A percentile compares a stretch with the other conserved stretches of the same genome.
These are phyloP conservation scores for Dendrophyllia cribrosa DNA, from an alignment of 64 coral and sea anemone genomes.

Conservation along the genomic window DNA sequence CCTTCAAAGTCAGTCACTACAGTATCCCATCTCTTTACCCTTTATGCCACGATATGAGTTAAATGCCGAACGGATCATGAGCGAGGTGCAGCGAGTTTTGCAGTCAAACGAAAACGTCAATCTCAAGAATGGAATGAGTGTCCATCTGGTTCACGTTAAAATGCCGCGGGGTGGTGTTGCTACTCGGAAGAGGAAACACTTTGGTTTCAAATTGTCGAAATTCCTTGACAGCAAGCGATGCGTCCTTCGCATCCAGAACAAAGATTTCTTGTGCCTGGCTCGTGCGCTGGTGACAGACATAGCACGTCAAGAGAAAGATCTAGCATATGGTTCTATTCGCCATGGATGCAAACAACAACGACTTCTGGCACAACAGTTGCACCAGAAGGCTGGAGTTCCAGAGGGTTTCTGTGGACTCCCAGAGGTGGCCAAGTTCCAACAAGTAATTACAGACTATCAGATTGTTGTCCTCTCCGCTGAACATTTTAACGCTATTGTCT, in stretches of 20 bases:
- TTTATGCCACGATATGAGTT: too few relatives aligned
- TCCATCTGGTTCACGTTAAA: slow-evolving; percentile 50
- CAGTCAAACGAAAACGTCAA: slow-evolving; percentile 28
- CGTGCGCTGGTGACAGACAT: slow-evolving; percentile 38
- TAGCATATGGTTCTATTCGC: not conserved
- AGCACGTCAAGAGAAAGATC: slow-evolving; percentile 8
- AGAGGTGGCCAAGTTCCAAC: slow-evolving; percentile 50
- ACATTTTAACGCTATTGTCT: slow-evolving; percentile 33
- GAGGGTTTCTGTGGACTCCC: slow-evolving; percentile 28
- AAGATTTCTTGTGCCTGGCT: slow-evolving; percentile 29
- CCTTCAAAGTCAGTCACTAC: too few relatives aligned
- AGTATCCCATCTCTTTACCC: too few relatives aligned
- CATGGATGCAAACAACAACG: not conserved
- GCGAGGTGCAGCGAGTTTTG: slow-evolving; percentile 28
- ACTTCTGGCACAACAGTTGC: slow-evolving; percentile 13
- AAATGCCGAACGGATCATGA: slow-evolving; percentile 22
- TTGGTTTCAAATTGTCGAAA: slow-evolving; percentile 31
- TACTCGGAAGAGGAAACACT: not conserved
- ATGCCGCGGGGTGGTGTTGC: slow-evolving; percentile 19
- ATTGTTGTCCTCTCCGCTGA: slow-evolving; percentile 51
- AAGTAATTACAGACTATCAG: slow-evolving; percentile 53
- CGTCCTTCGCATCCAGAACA: slow-evolving; percentile 49
- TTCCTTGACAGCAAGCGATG: slow-evolving; percentile 19
- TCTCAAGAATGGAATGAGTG: not conserved
- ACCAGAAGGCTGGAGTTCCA: slow-evolving; percentile 16